Evolutionary conservation across 2,797 vertebrate genomes (phyloP).

Genomic region (Cossypha dichroa): DNA sequence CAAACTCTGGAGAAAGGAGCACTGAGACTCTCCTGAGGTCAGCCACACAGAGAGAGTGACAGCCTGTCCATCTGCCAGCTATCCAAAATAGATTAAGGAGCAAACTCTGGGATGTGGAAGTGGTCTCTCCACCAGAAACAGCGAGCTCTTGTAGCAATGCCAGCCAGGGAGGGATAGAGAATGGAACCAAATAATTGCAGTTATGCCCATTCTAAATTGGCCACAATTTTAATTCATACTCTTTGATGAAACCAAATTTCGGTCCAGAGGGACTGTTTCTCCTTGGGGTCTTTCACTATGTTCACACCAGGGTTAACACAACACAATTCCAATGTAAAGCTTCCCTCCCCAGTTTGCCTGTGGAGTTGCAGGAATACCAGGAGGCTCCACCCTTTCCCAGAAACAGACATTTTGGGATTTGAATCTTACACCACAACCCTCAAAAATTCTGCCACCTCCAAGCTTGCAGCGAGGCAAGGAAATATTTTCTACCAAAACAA

Average conservation of each 20-base stretch:
- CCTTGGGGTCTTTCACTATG: neutral
- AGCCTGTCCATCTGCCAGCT: neutral
- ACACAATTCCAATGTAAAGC: neutral
- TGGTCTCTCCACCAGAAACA: neutral
- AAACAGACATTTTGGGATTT: neutral
- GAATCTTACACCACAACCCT: neutral
- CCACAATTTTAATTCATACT: neutral
- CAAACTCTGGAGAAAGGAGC: neutral
- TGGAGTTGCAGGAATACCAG: neutral
- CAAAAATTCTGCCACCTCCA: neutral
- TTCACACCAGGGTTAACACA: neutral
- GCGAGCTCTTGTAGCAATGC: neutral
- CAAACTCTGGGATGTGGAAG: neutral
- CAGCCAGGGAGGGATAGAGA: neutral
- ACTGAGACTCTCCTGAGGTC: neutral
- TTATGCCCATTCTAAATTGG: neutral
- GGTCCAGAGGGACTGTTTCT: neutral
- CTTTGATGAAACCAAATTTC: neutral
- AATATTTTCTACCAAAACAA: neutral
- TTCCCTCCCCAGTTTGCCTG: neutral
- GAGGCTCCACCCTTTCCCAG: neutral
- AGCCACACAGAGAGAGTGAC: neutral
- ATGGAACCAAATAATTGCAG: neutral
- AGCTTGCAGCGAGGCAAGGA: neutral
- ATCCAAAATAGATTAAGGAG: neutral